Evolutionary conservation across 30 jellyfish, hydroid and myxozoan species (phyloP).

Genomic region (Aurelia sp.): DNA sequence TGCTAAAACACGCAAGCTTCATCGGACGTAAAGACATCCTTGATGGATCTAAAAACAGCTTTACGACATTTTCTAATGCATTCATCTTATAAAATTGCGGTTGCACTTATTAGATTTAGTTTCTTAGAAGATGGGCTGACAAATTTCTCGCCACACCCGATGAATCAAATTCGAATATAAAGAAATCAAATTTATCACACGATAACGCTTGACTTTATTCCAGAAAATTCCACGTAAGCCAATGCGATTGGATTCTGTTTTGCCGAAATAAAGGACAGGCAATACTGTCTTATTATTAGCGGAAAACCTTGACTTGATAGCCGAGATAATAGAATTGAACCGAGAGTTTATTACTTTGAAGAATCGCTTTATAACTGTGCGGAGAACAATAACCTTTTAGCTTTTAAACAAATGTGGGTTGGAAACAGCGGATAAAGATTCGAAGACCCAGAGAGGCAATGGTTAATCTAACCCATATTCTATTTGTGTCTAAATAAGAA

Average conservation of each 20-base stretch:
- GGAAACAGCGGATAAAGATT: background rate
- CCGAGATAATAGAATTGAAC: slow-evolving; percentile 9
- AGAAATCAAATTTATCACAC: too few species aligned
- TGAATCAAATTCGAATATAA: too few species aligned
- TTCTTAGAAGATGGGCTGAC: too few species aligned
- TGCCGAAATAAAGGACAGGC: background rate
- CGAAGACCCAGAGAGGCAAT: slow-evolving; percentile 2
- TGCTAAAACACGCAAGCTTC: too few species aligned
- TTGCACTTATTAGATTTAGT: too few species aligned
- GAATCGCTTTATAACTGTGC: background rate
- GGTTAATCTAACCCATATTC: slow-evolving; percentile 1
- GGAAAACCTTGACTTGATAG: slow-evolving; percentile 9
- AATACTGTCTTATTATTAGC: slow-evolving; percentile 13
- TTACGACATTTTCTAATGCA: too few species aligned
- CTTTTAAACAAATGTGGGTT: slow-evolving; percentile 10
- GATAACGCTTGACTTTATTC: too few species aligned
- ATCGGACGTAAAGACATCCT: too few species aligned
- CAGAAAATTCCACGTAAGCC: background rate
- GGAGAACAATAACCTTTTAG: background rate
- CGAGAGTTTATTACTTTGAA: slow-evolving; percentile 2
- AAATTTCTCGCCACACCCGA: too few species aligned
- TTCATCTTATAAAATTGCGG: too few species aligned
- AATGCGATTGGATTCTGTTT: slow-evolving; percentile 12
- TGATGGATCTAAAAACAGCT: too few species aligned
- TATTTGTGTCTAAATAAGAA: background rate